phyloP scores from a whole-genome alignment of 2,888 invertebrate genomes.

The Halocaridina rubra region DNA sequence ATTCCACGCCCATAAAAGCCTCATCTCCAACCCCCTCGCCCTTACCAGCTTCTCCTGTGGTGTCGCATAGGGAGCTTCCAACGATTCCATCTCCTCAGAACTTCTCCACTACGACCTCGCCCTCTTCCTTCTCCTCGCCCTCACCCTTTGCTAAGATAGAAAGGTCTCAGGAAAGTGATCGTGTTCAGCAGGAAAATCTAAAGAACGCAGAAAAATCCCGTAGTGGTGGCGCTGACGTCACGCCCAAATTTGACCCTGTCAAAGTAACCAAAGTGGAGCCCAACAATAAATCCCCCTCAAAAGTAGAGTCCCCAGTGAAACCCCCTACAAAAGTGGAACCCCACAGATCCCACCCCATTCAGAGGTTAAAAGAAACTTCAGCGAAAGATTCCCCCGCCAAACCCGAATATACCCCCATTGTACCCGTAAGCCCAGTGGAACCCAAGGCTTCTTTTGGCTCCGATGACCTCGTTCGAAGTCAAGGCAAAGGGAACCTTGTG shows the following conservation, averaged over 20 bases:
- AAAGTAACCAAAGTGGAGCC: slow-evolving; percentile 40
- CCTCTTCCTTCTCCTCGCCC: not conserved
- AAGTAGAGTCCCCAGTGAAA: not conserved
- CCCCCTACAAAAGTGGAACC: slow-evolving; percentile 32
- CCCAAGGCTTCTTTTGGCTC: slow-evolving; percentile 9
- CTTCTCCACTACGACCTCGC: not conserved
- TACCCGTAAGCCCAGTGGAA: slow-evolving; percentile 1
- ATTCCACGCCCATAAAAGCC: slow-evolving; percentile 1
- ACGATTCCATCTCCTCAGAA: not conserved
- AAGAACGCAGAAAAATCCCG: slow-evolving; percentile 62
- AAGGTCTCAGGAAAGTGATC: slow-evolving; percentile 47
- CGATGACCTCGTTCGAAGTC: slow-evolving; percentile 26
- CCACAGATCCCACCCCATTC: not conserved
- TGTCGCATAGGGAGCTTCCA: slow-evolving; percentile 22
- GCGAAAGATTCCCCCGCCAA: not conserved
- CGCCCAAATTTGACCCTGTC: slow-evolving; percentile 13
- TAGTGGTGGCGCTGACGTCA: not conserved
- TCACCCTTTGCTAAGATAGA: not conserved
- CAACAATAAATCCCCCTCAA: slow-evolving; percentile 11
- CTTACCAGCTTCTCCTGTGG: slow-evolving; percentile 49
- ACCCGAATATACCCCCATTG: not conserved
- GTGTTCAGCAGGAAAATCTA: slow-evolving; percentile 59
- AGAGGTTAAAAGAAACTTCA: not conserved
- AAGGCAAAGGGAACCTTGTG: slow-evolving; percentile 26
- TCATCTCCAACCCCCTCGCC: slow-evolving; percentile 58